These are phyloP conservation scores for Apogon talboti DNA, from an alignment of 2,797 vertebrate genomes.

Conservation along the genomic window DNA sequence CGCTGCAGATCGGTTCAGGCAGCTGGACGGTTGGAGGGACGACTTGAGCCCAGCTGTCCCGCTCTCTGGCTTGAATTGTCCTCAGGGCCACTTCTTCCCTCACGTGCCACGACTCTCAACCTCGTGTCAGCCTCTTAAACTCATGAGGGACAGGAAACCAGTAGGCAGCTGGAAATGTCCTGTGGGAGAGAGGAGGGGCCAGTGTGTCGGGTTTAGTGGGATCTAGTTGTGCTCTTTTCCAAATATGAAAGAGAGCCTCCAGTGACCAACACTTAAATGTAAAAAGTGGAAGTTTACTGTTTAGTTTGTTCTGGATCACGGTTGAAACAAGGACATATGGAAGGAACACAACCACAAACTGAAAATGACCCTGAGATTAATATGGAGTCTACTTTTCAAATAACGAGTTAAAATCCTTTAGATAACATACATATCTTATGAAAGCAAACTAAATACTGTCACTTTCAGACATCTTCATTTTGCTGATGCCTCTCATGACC, in stretches of 20 bases:
- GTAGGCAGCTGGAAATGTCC: constrained; percentile 6
- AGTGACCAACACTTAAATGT: too few species aligned
- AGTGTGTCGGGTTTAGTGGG: background rate
- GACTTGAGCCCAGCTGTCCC: constrained; percentile 56
- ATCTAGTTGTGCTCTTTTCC: background rate
- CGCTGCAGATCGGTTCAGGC: constrained; percentile 54
- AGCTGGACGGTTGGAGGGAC: constrained; percentile 50
- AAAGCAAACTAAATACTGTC: too few species aligned
- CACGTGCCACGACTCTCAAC: constrained; percentile 35
- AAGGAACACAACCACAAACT: too few species aligned
- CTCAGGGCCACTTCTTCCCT: constrained; percentile 34
- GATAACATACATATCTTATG: too few species aligned
- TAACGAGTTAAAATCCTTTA: too few species aligned
- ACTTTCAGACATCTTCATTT: too few species aligned
- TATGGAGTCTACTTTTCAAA: too few species aligned
- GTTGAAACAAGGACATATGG: too few species aligned
- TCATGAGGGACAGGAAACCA: constrained; percentile 26
- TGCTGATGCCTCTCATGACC: too few species aligned
- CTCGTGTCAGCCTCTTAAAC: constrained; percentile 26
- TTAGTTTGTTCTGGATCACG: too few species aligned
- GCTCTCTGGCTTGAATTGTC: constrained; percentile 46
- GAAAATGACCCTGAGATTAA: too few species aligned
- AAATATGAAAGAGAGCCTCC: background rate
- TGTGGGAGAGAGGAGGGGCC: constrained; percentile 16
- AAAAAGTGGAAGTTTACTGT: too few species aligned